Evolutionary conservation across 1,140 invertebrate species (phyloP).

Genomic region (Anadara kagoshimensis): DNA sequence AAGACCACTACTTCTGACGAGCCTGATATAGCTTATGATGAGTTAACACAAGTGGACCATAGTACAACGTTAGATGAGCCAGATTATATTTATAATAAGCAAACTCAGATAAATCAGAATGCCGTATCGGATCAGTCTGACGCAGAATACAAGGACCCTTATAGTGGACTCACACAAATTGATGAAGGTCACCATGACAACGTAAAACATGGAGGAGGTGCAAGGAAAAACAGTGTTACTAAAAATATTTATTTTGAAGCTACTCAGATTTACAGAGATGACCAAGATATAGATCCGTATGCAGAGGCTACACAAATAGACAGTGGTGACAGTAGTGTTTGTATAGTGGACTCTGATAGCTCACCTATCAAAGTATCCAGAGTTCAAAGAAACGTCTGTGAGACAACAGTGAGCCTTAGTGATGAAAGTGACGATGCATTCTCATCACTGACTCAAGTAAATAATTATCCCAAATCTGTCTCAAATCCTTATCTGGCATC

Average conservation of each 20-base stretch:
- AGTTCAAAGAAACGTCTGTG: background rate
- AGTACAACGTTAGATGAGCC: background rate
- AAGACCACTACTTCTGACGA: background rate
- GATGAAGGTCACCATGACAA: background rate
- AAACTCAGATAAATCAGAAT: background rate
- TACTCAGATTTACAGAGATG: background rate
- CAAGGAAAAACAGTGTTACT: background rate
- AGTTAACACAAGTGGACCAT: background rate
- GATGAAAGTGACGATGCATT: constrained; percentile 1
- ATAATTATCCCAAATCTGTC: too few species aligned
- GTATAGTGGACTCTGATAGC: background rate
- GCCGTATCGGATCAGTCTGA: too few species aligned
- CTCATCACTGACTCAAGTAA: background rate
- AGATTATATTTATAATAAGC: background rate
- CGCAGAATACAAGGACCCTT: background rate
- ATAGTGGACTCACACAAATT: constrained; percentile 3
- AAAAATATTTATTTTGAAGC: background rate
- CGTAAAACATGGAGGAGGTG: background rate
- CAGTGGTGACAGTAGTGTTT: background rate
- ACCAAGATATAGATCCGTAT: background rate
- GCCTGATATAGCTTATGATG: background rate
- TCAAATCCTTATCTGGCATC: too few species aligned
- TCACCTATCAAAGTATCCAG: background rate
- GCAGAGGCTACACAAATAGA: too few species aligned
- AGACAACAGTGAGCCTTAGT: background rate